Evolutionary conservation across 2,113 vertebrate genomes (phyloP), one percentile per base, ranked within the genome.

Genomic region (Boleophthalmus pectinirostris): DNA sequence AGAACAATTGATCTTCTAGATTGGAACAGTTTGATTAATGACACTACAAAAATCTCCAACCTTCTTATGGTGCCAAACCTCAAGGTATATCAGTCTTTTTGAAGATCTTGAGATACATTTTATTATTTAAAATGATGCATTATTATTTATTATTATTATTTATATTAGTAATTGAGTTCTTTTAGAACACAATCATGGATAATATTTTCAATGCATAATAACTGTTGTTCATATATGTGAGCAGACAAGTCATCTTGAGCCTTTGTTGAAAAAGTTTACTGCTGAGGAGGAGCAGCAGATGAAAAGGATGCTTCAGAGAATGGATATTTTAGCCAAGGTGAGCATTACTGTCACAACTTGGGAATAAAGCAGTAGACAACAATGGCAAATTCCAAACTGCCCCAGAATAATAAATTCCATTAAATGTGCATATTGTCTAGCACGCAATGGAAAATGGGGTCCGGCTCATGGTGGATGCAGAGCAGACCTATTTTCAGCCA

Each of bases 401-500:
- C 3, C 1, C 38, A 3, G 21, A 24, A 14, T 25, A 25, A 3
- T 15, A 6, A 33, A 1, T 29, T 16, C 18, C 14, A 58, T 58
- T 0, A 33, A 58, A 16, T 61, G 7, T 70, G 3, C 63, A 49
- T 84, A 56, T 33, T 6, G 21, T 67, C 0, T 81, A 99, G 97
- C 95, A 94, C 88, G 96, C 96, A 0, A 0, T 82, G 0, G 85
- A 95, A 82, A 89, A 86, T 3, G 93, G 94, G 0, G 96, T 98
- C 4, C 91, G 96, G 84, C 92, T 99, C 38, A 97, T 99, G 97
- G 95, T 99, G 70, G 97, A 99, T 0, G 97, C 97, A 0, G 97
- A 98, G 82, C 97, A 99, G 93, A 96, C 94, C 1, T 99, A 98
- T 90, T 98, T 99, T 92, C 97, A 98, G 75, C 96, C 97, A 0